Percentiles rank a stretch among this genome's conserved stretches.
Evolutionary conservation across 2,113 vertebrate genomes (phyloP).

Genomic region (Melanerpes aurifrons): DNA sequence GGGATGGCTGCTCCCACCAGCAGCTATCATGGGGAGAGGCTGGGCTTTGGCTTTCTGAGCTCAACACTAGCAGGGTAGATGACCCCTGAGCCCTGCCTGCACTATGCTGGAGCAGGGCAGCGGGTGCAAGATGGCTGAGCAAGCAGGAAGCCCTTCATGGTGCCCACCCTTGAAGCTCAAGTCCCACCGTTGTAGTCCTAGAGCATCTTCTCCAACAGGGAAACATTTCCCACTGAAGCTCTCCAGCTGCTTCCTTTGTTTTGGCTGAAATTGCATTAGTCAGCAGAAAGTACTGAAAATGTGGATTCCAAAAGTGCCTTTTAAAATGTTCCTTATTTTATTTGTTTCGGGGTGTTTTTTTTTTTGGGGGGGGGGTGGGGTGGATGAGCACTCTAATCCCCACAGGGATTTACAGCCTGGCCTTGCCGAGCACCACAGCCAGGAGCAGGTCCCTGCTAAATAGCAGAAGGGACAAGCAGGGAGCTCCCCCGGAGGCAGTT

Average conservation of each 20-base stretch:
- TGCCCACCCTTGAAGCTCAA: neutral
- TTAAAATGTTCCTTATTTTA: neutral
- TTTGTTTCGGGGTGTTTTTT: neutral
- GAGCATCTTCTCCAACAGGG: neutral
- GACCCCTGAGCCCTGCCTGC: neutral
- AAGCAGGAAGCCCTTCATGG: neutral
- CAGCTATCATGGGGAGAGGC: accelerated
- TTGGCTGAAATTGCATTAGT: neutral
- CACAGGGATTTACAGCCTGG: accelerated
- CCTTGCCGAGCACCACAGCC: neutral
- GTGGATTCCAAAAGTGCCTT: neutral
- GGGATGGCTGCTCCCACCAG: neutral
- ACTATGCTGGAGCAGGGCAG: accelerated
- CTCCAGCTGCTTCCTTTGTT: accelerated
- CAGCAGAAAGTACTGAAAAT: neutral
- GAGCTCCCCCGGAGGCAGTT: neutral
- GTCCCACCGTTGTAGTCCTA: accelerated
- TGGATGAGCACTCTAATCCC: neutral
- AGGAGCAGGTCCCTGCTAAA: neutral
- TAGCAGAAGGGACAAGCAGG: neutral
- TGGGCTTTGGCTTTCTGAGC: neutral
- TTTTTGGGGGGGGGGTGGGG: neutral
- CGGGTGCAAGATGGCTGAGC: neutral
- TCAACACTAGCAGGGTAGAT: neutral
- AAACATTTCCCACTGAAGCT: accelerated